Evolutionary conservation across 2,797 vertebrate species (phyloP), one percentile per base, ranked within the genome.

Genomic region (Parambassis ranga): DNA sequence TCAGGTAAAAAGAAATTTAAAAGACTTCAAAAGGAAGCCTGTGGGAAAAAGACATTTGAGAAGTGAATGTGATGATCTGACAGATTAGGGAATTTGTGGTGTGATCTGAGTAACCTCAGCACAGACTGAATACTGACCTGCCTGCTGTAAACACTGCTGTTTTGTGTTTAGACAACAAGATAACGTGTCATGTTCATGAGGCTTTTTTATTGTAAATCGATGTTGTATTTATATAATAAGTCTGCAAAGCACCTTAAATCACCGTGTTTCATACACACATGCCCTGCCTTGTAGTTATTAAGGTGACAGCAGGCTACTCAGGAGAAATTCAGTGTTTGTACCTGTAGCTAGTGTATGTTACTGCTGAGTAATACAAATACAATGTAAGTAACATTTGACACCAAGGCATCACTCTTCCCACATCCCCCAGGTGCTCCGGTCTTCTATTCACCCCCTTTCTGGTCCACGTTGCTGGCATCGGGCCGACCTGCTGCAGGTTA

Each of bases 401-500:
- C 22, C 6, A 41, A 42, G 31, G 67, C 63, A 50, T 69, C 16
- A 48, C 50, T 56, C 32, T 37, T 7, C 46, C 22, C 27, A 20
- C 31, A 49, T 61, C 62, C 39, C 26, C 47, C 7, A 4, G 39
- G 43, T 65, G 23, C 53, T 23, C 1, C 42, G 53, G 39, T 59
- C 42, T 16, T 38, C 44, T 33, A 27, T 71, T 68, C 52, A 57
- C 38, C 42, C 10, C 42, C 39, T 51, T 20, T 49, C 44, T 64
- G 49, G 10, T 69, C 59, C n/a, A 1, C 5, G 48, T 57, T 32
- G 2, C 32, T 74, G 72, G 74, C 71, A 52, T 10, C 3, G 14
- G 24, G 58, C 72, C 57, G 5, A 28, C 37, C 42, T 26, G 33
- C 66, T 48, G 65, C 48, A 19, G 38, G 49, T 87, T 86, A 73